These are phyloP conservation scores for Pagetopsis macropterus DNA, from an alignment of 2,797 vertebrate genomes.

Conservation along the genomic window DNA sequence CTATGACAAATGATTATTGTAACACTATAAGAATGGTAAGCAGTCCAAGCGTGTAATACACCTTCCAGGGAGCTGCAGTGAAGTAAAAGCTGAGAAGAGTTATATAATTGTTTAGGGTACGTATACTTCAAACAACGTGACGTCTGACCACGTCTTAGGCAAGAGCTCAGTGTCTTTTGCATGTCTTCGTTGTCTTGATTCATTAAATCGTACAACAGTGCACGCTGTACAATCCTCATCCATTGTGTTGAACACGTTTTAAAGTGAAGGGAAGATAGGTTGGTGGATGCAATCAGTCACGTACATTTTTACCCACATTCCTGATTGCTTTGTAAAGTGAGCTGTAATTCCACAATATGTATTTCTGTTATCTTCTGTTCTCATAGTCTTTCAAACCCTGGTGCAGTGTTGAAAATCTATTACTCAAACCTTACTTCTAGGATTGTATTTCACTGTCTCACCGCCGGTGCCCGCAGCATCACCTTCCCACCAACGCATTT, in stretches of 20 bases:
- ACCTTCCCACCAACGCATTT: background rate
- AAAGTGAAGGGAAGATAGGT: background rate
- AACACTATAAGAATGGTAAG: background rate
- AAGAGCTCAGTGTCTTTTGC: conserved; percentile 24
- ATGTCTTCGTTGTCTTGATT: conserved; percentile 45
- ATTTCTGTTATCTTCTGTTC: background rate
- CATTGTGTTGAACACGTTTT: background rate
- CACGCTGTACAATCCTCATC: conserved; percentile 4
- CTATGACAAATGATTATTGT: background rate
- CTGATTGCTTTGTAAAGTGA: background rate
- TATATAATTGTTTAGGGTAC: conserved; percentile 12
- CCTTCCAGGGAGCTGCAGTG: conserved; percentile 11
- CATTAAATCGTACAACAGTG: conserved; percentile 14
- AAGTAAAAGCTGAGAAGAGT: conserved; percentile 6
- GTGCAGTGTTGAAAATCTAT: background rate
- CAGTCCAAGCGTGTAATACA: conserved; percentile 12
- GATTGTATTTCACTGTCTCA: conserved; percentile 19
- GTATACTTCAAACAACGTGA: conserved; percentile 6
- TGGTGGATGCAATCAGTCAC: background rate
- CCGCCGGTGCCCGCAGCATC: background rate
- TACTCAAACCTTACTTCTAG: conserved; percentile 5
- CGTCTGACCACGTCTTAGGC: conserved; percentile 23
- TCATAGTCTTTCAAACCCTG: background rate
- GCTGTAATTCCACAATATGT: background rate
- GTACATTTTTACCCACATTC: background rate